Conservation (phyloP, 2,113 vertebrate genomes). For the Spizaetus ornatus region DNA sequence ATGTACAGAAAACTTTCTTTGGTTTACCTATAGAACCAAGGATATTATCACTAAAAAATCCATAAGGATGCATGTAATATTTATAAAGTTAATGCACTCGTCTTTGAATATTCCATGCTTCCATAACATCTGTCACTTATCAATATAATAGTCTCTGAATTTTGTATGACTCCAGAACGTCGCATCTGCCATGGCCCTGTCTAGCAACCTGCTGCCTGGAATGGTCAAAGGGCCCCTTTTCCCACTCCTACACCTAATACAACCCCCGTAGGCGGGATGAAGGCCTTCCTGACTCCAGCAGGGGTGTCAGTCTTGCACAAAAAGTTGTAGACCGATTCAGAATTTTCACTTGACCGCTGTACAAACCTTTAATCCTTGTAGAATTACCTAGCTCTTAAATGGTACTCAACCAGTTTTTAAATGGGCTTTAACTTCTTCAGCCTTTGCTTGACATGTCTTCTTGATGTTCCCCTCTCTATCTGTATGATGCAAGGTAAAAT, state of each 20-base stretch:
- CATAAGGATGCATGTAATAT: conserved; percentile 21
- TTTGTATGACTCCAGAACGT: conserved; percentile 9
- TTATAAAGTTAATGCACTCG: conserved; percentile 28
- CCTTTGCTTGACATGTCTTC: not conserved
- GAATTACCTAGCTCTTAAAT: not conserved
- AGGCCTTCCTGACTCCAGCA: not conserved
- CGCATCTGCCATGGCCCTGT: not conserved
- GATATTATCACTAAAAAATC: not conserved
- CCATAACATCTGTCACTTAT: conserved; percentile 3
- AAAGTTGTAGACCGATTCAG: not conserved
- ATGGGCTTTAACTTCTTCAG: not conserved
- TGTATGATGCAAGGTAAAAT: not conserved
- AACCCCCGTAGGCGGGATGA: not conserved
- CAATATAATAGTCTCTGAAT: conserved; percentile 28
- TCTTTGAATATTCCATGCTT: not conserved
- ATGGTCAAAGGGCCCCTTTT: not conserved
- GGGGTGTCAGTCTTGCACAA: not conserved
- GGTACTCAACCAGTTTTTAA: not conserved
- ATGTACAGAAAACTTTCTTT: not conserved
- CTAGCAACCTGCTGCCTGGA: not conserved
- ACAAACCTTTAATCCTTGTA: not conserved
- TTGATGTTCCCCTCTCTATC: not conserved
- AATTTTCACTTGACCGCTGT: not conserved
- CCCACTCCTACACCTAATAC: not conserved
- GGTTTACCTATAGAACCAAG: not conserved